Conservation (phyloP, 2,888 invertebrate genomes). For the Hypomecis atomaria region DNA sequence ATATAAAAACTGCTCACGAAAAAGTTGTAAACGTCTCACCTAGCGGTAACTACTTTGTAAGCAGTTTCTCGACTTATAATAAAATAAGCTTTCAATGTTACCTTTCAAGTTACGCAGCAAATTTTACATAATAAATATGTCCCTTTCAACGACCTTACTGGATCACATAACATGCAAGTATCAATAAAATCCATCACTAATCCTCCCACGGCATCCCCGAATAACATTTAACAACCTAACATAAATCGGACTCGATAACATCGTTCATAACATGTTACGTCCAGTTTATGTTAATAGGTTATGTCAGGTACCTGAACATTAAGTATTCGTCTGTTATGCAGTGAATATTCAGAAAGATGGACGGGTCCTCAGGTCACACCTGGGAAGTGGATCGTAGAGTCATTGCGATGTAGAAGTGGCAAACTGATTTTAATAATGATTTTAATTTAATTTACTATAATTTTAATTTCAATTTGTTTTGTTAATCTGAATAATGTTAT, state of each 20-base stretch:
- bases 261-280: conserved; percentile 6
- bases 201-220: not conserved
- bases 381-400: conserved; percentile 13
- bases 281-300: conserved; percentile 31
- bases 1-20: too few species aligned
- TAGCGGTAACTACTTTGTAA: too few species aligned
- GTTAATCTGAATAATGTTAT: too few species aligned
- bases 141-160: too few species aligned
- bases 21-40: too few species aligned
- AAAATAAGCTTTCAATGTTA: too few species aligned
- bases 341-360: conserved; percentile 39
- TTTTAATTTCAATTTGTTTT: too few species aligned
- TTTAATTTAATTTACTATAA: too few species aligned
- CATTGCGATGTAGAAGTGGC: not conserved
- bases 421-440: not conserved
- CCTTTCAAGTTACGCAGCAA: too few species aligned
- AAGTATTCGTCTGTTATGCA: conserved; percentile 32
- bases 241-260: conserved; percentile 1
- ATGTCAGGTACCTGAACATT: conserved; percentile 27
- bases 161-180: not conserved
- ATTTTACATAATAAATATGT: too few species aligned
- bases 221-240: conserved; percentile 1
- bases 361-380: conserved; percentile 28
- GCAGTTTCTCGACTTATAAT: too few species aligned
- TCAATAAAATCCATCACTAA: not conserved